These are phyloP conservation scores for Astur gentilis DNA, from an alignment of 2,113 vertebrate genomes.

Conservation along the genomic window DNA sequence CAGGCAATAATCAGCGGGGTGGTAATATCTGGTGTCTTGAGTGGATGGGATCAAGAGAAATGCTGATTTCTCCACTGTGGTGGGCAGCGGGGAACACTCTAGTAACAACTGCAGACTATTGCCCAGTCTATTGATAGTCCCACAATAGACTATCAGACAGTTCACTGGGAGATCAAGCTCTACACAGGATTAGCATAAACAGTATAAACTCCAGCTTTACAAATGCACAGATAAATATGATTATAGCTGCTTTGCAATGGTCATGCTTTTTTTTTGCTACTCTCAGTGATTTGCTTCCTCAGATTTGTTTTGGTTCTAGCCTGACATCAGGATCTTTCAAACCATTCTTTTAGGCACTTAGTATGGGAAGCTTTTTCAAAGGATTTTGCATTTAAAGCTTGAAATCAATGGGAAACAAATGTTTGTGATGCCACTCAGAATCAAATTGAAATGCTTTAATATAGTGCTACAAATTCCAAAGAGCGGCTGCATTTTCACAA, in stretches of 20 bases:
- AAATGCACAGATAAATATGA: background rate
- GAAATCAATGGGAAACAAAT: background rate
- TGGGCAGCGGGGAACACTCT: background rate
- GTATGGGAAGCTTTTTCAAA: background rate
- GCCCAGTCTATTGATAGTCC: too few relatives aligned
- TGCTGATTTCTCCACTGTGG: background rate
- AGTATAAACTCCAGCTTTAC: background rate
- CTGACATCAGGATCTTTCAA: background rate
- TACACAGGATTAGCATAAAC: background rate
- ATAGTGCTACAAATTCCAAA: background rate
- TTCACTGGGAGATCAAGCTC: background rate
- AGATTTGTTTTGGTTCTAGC: background rate
- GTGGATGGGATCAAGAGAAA: background rate
- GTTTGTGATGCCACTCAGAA: background rate
- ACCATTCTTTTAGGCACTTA: background rate
- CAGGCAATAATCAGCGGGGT: rapidly evolving
- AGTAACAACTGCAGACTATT: background rate
- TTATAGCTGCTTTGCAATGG: background rate
- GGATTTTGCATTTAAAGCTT: background rate
- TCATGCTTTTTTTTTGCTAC: background rate
- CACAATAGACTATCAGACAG: too few relatives aligned
- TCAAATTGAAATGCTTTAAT: background rate
- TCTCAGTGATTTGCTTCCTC: background rate
- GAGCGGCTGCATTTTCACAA: background rate
- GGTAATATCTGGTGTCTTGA: background rate